Conservation (phyloP, 2,113 vertebrate species). For the Eupsittula cactorum region DNA sequence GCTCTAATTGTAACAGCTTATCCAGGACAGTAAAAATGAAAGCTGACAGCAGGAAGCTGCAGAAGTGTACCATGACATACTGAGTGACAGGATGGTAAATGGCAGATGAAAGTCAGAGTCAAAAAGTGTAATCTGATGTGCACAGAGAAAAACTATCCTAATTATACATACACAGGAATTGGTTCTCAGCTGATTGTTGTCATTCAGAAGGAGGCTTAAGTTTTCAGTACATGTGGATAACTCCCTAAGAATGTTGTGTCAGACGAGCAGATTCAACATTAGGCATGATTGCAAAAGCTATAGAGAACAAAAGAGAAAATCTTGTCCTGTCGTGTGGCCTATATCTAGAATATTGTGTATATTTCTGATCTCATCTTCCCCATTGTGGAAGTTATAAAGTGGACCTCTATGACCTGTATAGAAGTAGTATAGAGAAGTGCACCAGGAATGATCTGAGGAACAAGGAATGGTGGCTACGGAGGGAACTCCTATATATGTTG, state of each 20-base stretch:
- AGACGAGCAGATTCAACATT: not conserved
- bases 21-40: not conserved
- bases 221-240: not conserved
- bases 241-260: not conserved
- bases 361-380: not conserved
- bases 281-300: not conserved
- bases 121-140: not conserved
- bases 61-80: not conserved
- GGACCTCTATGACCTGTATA: not conserved
- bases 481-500: rapidly evolving
- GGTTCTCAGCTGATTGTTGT: not conserved
- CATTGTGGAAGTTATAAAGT: rapidly evolving
- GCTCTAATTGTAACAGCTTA: not conserved
- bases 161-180: rapidly evolving
- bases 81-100: not conserved
- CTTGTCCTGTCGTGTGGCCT: not conserved
- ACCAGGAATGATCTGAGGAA: not conserved
- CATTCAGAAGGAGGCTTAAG: not conserved
- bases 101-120: not conserved
- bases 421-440: not conserved
- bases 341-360: rapidly evolving
- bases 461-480: not conserved
- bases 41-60: not conserved
- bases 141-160: not conserved
- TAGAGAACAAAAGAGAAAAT: not conserved